Evolutionary conservation across 2,113 vertebrate genomes (phyloP).

Genomic region (Solea solea): DNA sequence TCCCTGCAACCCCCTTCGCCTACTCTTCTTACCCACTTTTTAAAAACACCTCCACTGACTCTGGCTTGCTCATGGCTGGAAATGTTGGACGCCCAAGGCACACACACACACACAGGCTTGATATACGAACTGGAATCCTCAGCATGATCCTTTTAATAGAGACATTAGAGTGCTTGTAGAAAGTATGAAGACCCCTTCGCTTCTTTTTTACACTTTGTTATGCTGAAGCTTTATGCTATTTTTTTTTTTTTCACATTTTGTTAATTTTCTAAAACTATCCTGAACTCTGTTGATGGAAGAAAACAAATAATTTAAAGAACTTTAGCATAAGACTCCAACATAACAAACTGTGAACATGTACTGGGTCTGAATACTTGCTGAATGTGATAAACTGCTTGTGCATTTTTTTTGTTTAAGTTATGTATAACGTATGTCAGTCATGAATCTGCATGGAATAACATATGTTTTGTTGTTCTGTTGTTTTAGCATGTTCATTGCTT

Average conservation of each 20-base stretch:
- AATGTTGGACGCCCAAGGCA: slow-evolving; percentile 24
- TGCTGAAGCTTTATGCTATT: neutral
- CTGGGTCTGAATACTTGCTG: neutral
- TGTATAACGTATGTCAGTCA: neutral
- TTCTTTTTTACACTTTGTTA: neutral
- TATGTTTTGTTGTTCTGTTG: neutral
- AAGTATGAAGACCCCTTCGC: neutral
- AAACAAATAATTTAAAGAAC: neutral
- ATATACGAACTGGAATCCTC: slow-evolving; percentile 28
- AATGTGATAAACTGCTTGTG: slow-evolving; percentile 29
- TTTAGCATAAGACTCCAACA: neutral
- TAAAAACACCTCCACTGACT: slow-evolving; percentile 18
- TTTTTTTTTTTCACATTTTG: too few species aligned
- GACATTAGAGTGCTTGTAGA: neutral
- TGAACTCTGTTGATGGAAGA: neutral
- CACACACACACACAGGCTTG: slow-evolving; percentile 20
- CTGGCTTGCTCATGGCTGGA: slow-evolving; percentile 45
- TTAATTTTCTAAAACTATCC: too few species aligned
- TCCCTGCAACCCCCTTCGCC: slow-evolving; percentile 25
- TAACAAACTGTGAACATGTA: neutral
- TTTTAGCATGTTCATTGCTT: slow-evolving; percentile 20
- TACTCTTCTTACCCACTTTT: slow-evolving; percentile 5
- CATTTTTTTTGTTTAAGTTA: neutral
- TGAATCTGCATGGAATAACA: slow-evolving; percentile 56
- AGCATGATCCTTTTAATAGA: slow-evolving; percentile 54